Base-by-base conservation (phyloP, 2,888 invertebrate genomes). In the Cacoxenus indagator region DNA sequence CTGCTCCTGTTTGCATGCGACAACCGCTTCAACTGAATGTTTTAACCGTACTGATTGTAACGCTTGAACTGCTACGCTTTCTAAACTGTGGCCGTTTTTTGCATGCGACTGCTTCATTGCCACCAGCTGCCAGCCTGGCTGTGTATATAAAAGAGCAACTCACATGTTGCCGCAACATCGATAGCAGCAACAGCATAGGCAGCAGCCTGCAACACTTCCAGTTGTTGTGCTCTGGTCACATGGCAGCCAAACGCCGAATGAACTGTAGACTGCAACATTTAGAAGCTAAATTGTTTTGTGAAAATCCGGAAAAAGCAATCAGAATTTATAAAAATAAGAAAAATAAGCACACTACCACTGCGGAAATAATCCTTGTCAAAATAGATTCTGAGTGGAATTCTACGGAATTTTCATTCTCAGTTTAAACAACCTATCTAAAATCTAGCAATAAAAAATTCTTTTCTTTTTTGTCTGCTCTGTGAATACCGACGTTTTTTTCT, bases 1-100 rank as follows among this genome's bases (percentile, higher is more conserved):
- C 14, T 37, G 8, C 9, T 17, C 9, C 22, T 51, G 17, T 59
- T 37, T n/a, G 64, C 29, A 9, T n/a, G 19, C 19, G 54, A 67
- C 79, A 76, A 83, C 82, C 83, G 81, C 73, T 74, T 78, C 73
- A 74, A 70, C 75, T 75, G 70, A 79, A 71, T 73, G 79, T 74
- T 79, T 73, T 73, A 73, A 68, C 68, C 76, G 76, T 77, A 82
- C 82, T 82, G 81, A 57, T 65, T n/a, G 59, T 54, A 55, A 43
- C 57, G 45, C 57, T 45, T 45, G 45, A 62, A 62, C 24, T 43
- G 17, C 22, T 55, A 26, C 55, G 27, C 14, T 55, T 24, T 55
- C 27, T 73, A 71, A 74, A 62, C 71, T 64, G 69, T 71, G 68
- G 73, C 70, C 70, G 71, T 75, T 65, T 66, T 46, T 76, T 70